Evolutionary conservation across 1,140 invertebrate genomes (phyloP).

Genomic region (Musca domestica): DNA sequence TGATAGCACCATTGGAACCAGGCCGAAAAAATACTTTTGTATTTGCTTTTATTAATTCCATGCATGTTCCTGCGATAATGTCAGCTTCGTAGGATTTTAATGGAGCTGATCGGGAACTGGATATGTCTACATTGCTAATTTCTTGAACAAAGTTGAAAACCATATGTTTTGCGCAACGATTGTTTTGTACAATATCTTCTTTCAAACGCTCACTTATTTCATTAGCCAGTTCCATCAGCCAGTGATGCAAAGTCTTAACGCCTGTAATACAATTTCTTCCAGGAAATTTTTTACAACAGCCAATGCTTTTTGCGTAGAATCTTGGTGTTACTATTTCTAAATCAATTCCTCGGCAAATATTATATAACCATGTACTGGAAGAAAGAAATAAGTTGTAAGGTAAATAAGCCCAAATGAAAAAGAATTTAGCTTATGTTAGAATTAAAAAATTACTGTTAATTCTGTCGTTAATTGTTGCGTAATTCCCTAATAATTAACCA

Average conservation of each 20-base stretch:
- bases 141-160: conserved; percentile 62
- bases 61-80: conserved; percentile 59
- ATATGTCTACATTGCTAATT: conserved; percentile 59
- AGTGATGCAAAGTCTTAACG: conserved; percentile 71
- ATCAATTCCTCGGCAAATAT: conserved; percentile 85
- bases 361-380: conserved; percentile 76
- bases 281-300: conserved; percentile 91
- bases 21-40: conserved; percentile 52
- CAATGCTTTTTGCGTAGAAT: conserved; percentile 89
- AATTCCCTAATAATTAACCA: no score
- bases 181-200: conserved; percentile 73
- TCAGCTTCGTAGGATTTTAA: conserved; percentile 59
- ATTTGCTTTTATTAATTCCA: conserved; percentile 62
- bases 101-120: conserved; percentile 59
- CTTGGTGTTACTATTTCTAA: conserved; percentile 79
- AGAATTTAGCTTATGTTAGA: no score
- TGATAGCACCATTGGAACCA: conserved; percentile 51
- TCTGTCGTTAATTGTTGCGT: no score
- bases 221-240: conserved; percentile 75
- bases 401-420: no score
- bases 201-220: conserved; percentile 85
- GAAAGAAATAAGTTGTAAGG: no score
- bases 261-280: conserved; percentile 76
- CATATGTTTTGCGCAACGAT: conserved; percentile 66
- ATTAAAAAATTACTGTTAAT: no score